phyloP scores from a whole-genome alignment of 2,888 invertebrate species.

The Phoenoteleia sp. region DNA sequence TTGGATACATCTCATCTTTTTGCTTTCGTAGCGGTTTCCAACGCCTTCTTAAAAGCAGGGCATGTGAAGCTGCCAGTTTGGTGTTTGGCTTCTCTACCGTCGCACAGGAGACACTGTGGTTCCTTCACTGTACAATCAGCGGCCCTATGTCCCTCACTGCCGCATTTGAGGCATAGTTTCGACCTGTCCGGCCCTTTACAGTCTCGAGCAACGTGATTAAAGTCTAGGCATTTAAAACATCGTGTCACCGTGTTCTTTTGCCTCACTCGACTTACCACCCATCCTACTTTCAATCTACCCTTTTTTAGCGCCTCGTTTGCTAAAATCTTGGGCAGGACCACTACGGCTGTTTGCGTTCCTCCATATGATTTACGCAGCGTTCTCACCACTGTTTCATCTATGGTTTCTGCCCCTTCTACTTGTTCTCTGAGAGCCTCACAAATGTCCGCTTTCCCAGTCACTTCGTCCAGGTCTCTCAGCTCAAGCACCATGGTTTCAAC shows the following conservation, averaged over 20 bases:
- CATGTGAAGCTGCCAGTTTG: too few relatives aligned
- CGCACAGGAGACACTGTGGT: slow-evolving; percentile 42
- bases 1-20: too few relatives aligned
- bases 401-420: neutral
- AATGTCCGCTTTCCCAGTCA: slow-evolving; percentile 51
- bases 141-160: slow-evolving; percentile 9
- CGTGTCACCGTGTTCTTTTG: slow-evolving; percentile 15
- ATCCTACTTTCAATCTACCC: slow-evolving; percentile 37
- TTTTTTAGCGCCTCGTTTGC: neutral
- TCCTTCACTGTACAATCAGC: slow-evolving; percentile 5
- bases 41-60: too few relatives aligned
- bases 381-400: neutral
- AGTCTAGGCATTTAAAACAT: slow-evolving; percentile 65
- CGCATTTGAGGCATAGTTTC: slow-evolving; percentile 32
- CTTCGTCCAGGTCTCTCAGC: slow-evolving; percentile 53
- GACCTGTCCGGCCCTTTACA: slow-evolving; percentile 48
- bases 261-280: slow-evolving; percentile 55
- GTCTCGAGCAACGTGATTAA: slow-evolving; percentile 42
- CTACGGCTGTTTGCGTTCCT: slow-evolving; percentile 28
- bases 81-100: too few relatives aligned
- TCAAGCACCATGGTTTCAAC: slow-evolving; percentile 1
- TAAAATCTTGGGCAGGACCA: neutral
- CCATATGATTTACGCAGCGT: slow-evolving; percentile 29
- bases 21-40: too few relatives aligned
- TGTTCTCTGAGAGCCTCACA: neutral